Percentiles rank a stretch among this genome's conserved stretches.
Conservation (phyloP, 2,113 vertebrate genomes). For the Trogon melanurus region DNA sequence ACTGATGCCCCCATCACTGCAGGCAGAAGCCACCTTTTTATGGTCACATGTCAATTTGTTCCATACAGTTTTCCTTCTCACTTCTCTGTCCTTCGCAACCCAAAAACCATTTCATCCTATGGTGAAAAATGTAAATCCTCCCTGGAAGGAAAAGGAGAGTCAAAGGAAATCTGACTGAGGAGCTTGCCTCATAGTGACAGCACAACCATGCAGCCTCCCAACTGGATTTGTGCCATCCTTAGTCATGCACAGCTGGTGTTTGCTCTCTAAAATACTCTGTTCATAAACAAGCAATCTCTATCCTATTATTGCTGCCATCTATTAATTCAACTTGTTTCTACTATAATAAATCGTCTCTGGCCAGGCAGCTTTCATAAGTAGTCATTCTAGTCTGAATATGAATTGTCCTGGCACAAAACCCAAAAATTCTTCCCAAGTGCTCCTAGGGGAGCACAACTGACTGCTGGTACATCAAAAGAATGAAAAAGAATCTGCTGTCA, state of each 20-base stretch:
- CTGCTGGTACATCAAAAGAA: slow-evolving; percentile 40
- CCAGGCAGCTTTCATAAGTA: slow-evolving; percentile 61
- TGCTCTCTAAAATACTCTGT: slow-evolving; percentile 74
- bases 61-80: background rate
- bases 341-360: slow-evolving; percentile 65
- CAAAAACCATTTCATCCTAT: background rate
- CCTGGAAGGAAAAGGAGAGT: slow-evolving; percentile 33
- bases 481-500: slow-evolving; percentile 48
- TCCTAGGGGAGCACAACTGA: slow-evolving; percentile 44
- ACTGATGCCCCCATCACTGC: background rate
- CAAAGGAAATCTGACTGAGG: slow-evolving; percentile 45
- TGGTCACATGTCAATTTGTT: background rate
- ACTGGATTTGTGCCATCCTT: slow-evolving; percentile 73
- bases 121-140: slow-evolving; percentile 44
- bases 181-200: slow-evolving; percentile 36
- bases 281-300: slow-evolving; percentile 75
- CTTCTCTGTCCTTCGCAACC: background rate
- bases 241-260: slow-evolving; percentile 75
- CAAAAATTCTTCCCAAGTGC: slow-evolving; percentile 35
- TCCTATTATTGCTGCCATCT: slow-evolving; percentile 67
- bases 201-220: slow-evolving; percentile 48
- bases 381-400: slow-evolving; percentile 35
- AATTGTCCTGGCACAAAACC: slow-evolving; percentile 44
- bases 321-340: slow-evolving; percentile 74
- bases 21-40: background rate